These are phyloP conservation scores for Mobula birostris DNA, from an alignment of 2,113 vertebrate genomes.

Conservation along the genomic window DNA sequence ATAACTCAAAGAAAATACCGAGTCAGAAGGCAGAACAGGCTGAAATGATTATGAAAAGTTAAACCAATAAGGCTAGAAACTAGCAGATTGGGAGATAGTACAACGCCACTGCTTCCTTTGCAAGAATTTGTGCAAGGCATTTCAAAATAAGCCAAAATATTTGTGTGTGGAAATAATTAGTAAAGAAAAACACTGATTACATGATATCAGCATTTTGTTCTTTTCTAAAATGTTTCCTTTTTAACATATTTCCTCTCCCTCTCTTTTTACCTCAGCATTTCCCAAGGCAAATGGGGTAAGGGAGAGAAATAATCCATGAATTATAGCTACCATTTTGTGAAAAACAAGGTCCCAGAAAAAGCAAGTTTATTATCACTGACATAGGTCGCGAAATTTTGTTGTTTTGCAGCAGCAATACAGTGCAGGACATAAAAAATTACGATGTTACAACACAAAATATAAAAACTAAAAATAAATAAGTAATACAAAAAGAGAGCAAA, in stretches of 20 bases:
- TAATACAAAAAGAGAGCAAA: no score
- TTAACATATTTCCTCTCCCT: neutral
- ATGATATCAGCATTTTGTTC: neutral
- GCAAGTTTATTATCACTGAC: no score
- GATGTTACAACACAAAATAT: no score
- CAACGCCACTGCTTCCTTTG: neutral
- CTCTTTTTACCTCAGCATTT: neutral
- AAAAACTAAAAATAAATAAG: no score
- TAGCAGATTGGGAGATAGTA: no score
- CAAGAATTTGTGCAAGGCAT: neutral
- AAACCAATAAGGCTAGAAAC: neutral
- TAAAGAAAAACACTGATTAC: neutral
- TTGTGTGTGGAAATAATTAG: neutral
- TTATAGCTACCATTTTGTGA: neutral
- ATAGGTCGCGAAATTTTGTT: no score
- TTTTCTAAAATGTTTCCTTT: neutral
- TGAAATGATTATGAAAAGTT: neutral
- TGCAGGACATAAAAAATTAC: no score
- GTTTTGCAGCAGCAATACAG: no score
- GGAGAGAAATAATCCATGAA: neutral
- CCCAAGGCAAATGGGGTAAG: no score
- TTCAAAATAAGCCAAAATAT: neutral
- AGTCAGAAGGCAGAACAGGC: neutral
- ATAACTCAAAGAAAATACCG: neutral
- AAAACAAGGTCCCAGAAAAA: neutral